Base-by-base conservation (phyloP, 2,888 invertebrate genomes). In the Thyatira batis region DNA sequence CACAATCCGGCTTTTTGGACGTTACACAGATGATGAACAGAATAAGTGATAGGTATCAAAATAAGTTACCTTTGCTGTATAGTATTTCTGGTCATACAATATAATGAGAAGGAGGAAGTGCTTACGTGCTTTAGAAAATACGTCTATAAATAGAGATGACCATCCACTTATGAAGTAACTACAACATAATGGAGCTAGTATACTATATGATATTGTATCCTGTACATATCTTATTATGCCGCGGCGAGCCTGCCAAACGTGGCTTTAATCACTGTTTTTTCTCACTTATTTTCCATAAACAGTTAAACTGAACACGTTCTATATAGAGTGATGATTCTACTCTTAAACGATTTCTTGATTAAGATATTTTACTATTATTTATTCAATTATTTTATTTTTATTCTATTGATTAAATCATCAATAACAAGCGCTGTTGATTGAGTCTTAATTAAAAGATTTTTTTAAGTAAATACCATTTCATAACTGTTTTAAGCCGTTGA, bases 31-130 rank as follows among this genome's bases (percentile, higher is more conserved):
- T n/a, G n/a, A n/a, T n/a, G n/a, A n/a, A n/a, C n/a, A n/a, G n/a
- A n/a, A n/a, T n/a, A 23, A 23, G 23, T 11, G 30, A 30, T 30
- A 30, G 33, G 33, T 33, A 33, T 13, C 8, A n/a, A n/a, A n/a
- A n/a, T n/a, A n/a, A n/a, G n/a, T n/a, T n/a, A n/a, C n/a, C n/a
- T n/a, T n/a, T n/a, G n/a, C n/a, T n/a, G n/a, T 30, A 11, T 4
- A 27, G 3, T 27, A 8, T 13, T 33, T 8, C 13, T 39, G 11
- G 13, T 33, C 5, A 13, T 33, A 67, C 62, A 64, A 68, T 62
- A 70, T 73, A 71, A 76, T 77, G 75, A 71, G 69, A 71, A 76
- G 73, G 69, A 78, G 76, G 75, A 77, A 76, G 63, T 55, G 8
- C 23, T 6, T 23, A 61, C 69, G 72, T 78, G 73, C 69, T 80